These are phyloP conservation scores for Hippolais icterina DNA, from an alignment of 2,113 vertebrate genomes.

Conservation along the genomic window DNA sequence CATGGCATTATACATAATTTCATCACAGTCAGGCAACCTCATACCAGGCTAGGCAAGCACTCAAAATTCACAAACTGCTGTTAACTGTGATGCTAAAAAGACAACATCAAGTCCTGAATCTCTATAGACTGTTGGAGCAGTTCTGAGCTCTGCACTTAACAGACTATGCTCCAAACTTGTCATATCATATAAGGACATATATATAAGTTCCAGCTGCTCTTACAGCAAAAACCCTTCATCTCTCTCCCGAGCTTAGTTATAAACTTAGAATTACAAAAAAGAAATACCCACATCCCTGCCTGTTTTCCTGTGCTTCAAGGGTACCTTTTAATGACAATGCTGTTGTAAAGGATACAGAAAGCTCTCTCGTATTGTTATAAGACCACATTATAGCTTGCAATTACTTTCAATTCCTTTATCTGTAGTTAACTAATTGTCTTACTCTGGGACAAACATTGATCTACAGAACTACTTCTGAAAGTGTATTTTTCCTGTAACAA, in stretches of 20 bases:
- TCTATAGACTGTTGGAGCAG: background rate
- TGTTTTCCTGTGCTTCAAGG: background rate
- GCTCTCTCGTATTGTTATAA: background rate
- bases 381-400: background rate
- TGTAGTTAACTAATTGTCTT: background rate
- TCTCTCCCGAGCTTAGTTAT: background rate
- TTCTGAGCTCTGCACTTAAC: background rate
- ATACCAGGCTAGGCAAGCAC: background rate
- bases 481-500: rapidly evolving
- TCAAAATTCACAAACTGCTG: background rate
- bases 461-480: background rate
- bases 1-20: background rate
- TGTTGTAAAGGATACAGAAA: background rate
- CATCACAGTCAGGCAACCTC: background rate
- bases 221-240: background rate
- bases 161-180: background rate
- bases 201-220: background rate
- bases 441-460: background rate
- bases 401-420: background rate
- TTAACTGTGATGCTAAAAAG: background rate
- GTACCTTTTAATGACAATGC: background rate
- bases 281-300: background rate
- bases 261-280: background rate
- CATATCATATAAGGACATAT: rapidly evolving
- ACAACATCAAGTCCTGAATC: background rate